phyloP scores from a whole-genome alignment of 2,888 invertebrate genomes.

The Octonoba sinensis region DNA sequence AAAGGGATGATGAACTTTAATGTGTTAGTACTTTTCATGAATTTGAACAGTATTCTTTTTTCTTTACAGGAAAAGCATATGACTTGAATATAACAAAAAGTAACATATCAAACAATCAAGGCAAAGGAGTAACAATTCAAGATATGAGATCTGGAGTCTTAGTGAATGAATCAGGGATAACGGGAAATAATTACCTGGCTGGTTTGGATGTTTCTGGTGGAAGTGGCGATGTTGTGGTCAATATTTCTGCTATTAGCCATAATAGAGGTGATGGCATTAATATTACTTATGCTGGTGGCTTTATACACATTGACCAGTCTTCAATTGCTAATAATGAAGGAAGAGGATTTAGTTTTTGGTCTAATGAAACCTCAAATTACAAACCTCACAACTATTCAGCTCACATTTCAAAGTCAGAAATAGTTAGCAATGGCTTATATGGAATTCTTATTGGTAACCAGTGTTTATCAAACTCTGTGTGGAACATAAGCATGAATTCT shows the following conservation, averaged over 20 bases:
- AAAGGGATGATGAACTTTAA: too few relatives aligned
- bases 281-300: slow-evolving; percentile 94
- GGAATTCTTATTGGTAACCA: slow-evolving; percentile 94
- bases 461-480: slow-evolving; percentile 77
- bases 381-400: slow-evolving; percentile 85
- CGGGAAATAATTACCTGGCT: slow-evolving; percentile 89
- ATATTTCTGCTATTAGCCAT: slow-evolving; percentile 87
- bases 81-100: slow-evolving; percentile 90
- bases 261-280: slow-evolving; percentile 96
- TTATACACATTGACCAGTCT: slow-evolving; percentile 89
- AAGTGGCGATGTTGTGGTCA: slow-evolving; percentile 93
- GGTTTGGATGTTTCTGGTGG: slow-evolving; percentile 91
- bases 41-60: background rate
- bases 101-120: slow-evolving; percentile 88
- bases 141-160: slow-evolving; percentile 91
- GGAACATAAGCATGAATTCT: slow-evolving; percentile 92
- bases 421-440: slow-evolving; percentile 87
- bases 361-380: slow-evolving; percentile 89
- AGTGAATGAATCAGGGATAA: slow-evolving; percentile 84
- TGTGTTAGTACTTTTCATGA: too few relatives aligned
- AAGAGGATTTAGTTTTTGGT: slow-evolving; percentile 89
- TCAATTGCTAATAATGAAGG: slow-evolving; percentile 88
- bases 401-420: slow-evolving; percentile 84
- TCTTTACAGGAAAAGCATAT: slow-evolving; percentile 77
- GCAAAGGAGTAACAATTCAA: slow-evolving; percentile 94